Conservation (phyloP, 2,113 vertebrate species). For the Lycaon pictus region DNA sequence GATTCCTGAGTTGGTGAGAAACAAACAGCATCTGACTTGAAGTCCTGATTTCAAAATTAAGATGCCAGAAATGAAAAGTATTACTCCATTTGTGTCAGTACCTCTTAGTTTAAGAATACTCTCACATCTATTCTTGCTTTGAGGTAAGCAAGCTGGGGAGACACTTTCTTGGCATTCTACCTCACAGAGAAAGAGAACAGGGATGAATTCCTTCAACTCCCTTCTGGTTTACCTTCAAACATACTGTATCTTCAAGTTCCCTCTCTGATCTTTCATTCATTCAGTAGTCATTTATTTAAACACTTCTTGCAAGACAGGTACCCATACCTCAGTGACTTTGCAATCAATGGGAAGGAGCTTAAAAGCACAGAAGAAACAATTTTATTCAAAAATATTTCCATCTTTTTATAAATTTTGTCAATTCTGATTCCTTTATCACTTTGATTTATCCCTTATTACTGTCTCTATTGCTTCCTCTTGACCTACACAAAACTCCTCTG, state of each 20-base stretch:
- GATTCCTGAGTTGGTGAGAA: constrained; percentile 26
- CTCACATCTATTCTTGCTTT: background rate
- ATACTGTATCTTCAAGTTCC: background rate
- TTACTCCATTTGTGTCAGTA: background rate
- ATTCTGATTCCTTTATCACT: background rate
- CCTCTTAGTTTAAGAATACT: background rate
- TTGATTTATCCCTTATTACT: background rate
- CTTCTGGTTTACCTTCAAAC: background rate
- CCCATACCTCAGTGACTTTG: background rate
- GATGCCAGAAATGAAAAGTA: constrained; percentile 25
- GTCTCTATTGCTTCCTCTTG: background rate
- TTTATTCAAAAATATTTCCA: background rate
- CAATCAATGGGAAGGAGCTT: background rate
- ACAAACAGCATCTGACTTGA: constrained; percentile 9
- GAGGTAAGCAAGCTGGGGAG: background rate
- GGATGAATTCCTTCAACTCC: background rate
- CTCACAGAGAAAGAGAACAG: background rate
- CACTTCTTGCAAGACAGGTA: background rate
- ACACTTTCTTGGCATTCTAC: background rate
- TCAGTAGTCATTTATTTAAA: background rate
- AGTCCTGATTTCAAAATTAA: constrained; percentile 16
- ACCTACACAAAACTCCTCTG: background rate
- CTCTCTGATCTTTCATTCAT: background rate
- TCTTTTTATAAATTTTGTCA: constrained; percentile 14
- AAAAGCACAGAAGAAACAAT: background rate